phyloP scores from a whole-genome alignment of 2,797 vertebrate genomes.

The Sebastiscus tertius region DNA sequence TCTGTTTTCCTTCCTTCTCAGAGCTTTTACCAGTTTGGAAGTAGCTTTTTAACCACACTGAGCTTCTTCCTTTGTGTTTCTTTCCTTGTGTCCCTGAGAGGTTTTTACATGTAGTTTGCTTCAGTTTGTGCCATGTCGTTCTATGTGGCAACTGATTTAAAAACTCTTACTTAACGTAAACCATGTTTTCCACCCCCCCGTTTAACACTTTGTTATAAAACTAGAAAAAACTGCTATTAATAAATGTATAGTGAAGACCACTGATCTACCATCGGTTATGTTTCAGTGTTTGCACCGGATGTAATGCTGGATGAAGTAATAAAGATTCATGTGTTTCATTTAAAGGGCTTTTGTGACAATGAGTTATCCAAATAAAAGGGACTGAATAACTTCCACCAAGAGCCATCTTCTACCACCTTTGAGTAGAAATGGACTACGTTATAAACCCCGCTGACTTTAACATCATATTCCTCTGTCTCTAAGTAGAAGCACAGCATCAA shows the following conservation, averaged over 20 bases:
- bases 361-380: not conserved
- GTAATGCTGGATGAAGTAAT: constrained; percentile 78
- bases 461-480: not conserved
- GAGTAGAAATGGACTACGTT: not conserved
- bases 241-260: constrained; percentile 87
- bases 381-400: not conserved
- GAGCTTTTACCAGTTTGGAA: constrained; percentile 72
- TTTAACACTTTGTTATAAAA: constrained; percentile 86
- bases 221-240: constrained; percentile 73
- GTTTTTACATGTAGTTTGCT: constrained; percentile 69
- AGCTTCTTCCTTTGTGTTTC: constrained; percentile 79
- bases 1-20: constrained; percentile 29
- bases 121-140: constrained; percentile 85
- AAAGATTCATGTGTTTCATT: constrained; percentile 69
- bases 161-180: constrained; percentile 78
- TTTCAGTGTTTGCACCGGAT: constrained; percentile 77
- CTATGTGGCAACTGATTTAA: constrained; percentile 76
- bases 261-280: constrained; percentile 60
- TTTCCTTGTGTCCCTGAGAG: constrained; percentile 68
- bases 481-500: not conserved
- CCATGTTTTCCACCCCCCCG: constrained; percentile 73
- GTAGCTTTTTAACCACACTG: constrained; percentile 77
- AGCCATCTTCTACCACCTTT: not conserved
- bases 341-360: constrained; percentile 13
- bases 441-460: not conserved